phyloP scores from a whole-genome alignment of 2,113 vertebrate species.

The Naja naja region DNA sequence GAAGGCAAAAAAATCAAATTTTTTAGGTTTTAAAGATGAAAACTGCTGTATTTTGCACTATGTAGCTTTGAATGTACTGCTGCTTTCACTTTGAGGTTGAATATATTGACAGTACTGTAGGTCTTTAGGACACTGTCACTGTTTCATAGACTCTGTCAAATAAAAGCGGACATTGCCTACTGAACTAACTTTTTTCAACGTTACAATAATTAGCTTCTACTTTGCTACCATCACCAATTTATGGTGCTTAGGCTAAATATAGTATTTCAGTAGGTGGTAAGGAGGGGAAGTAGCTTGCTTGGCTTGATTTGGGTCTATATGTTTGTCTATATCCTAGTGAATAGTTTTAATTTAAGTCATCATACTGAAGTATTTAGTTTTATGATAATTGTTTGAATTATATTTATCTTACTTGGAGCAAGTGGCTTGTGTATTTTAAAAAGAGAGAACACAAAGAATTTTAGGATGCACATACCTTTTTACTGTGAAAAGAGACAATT shows the following conservation, averaged over 20 bases:
- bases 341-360: slow-evolving; percentile 64
- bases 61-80: slow-evolving; percentile 78
- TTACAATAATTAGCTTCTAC: slow-evolving; percentile 72
- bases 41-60: slow-evolving; percentile 74
- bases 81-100: slow-evolving; percentile 75
- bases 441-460: slow-evolving; percentile 60
- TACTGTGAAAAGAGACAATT: slow-evolving; percentile 63
- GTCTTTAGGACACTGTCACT: slow-evolving; percentile 65
- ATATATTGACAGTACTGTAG: slow-evolving; percentile 69
- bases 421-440: slow-evolving; percentile 67
- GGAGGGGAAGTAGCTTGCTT: slow-evolving; percentile 56
- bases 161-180: slow-evolving; percentile 69
- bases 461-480: slow-evolving; percentile 57
- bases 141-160: slow-evolving; percentile 63
- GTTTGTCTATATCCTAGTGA: slow-evolving; percentile 66
- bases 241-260: slow-evolving; percentile 67
- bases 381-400: slow-evolving; percentile 64
- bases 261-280: slow-evolving; percentile 66
- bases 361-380: slow-evolving; percentile 64
- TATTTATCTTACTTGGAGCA: slow-evolving; percentile 71
- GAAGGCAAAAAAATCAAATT: slow-evolving; percentile 79
- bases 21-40: slow-evolving; percentile 76
- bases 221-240: slow-evolving; percentile 73
- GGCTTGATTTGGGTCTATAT: slow-evolving; percentile 69
- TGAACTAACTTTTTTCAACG: slow-evolving; percentile 66